phyloP scores from a whole-genome alignment of 2,113 vertebrate genomes.

The Rhea pennata region DNA sequence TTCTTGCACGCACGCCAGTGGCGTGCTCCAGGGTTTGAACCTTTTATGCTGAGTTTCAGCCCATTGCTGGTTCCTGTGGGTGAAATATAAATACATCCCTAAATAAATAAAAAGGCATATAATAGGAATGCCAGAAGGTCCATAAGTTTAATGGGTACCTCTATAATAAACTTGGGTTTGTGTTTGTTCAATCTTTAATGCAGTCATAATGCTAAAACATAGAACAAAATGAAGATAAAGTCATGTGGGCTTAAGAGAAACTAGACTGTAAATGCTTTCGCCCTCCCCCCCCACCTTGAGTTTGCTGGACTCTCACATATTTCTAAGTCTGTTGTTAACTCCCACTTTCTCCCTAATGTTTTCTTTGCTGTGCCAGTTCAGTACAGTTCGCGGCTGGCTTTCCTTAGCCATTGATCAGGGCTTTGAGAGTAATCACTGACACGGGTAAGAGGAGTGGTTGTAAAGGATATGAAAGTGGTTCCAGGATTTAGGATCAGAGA shows the following conservation, averaged over 20 bases:
- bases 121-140: slow-evolving; percentile 47
- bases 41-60: slow-evolving; percentile 37
- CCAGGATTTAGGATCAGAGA: neutral
- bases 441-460: neutral
- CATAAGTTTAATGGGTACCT: slow-evolving; percentile 30
- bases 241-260: neutral
- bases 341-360: neutral
- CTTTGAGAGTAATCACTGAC: neutral
- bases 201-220: neutral
- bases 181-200: slow-evolving; percentile 1
- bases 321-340: neutral
- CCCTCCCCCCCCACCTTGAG: neutral
- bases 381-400: neutral
- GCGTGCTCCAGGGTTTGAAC: slow-evolving; percentile 38
- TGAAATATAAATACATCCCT: neutral
- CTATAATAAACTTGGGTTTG: slow-evolving; percentile 1
- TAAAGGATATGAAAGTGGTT: neutral
- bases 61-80: slow-evolving; percentile 36
- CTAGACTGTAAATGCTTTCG: neutral
- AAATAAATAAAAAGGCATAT: neutral
- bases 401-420: neutral
- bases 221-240: neutral
- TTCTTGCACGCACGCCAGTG: slow-evolving; percentile 8
- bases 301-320: neutral
- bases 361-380: neutral